These are phyloP conservation scores for Eupithecia subfuscata DNA, from an alignment of 2,888 invertebrate species.

Conservation along the genomic window DNA sequence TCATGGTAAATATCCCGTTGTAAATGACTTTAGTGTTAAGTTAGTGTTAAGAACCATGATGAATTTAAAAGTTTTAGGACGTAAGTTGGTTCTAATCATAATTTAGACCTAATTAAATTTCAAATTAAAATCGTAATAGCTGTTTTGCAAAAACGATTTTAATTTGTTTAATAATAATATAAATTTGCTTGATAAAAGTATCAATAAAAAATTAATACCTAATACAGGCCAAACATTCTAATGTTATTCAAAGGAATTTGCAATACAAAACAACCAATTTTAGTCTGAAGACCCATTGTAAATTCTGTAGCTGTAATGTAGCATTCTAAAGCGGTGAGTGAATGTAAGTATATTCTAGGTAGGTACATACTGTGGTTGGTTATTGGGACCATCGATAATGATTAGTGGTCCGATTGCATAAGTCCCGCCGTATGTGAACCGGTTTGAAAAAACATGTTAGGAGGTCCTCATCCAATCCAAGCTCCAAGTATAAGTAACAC, in stretches of 20 bases:
- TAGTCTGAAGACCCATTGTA: slow-evolving; percentile 15
- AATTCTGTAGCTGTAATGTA: slow-evolving; percentile 8
- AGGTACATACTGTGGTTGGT: slow-evolving; percentile 17
- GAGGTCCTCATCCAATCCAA: slow-evolving; percentile 68
- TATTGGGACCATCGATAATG: slow-evolving; percentile 53
- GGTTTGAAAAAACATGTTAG: slow-evolving; percentile 82
- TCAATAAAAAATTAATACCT: no score
- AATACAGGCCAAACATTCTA: neutral
- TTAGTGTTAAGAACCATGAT: no score
- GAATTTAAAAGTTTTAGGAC: no score
- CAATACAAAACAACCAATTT: slow-evolving; percentile 24
- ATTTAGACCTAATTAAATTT: neutral
- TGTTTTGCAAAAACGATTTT: no score
- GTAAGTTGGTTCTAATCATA: neutral
- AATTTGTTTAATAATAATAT: no score
- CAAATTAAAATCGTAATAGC: neutral
- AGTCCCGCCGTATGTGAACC: slow-evolving; percentile 74
- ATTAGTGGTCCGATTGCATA: slow-evolving; percentile 74
- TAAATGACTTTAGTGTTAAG: no score
- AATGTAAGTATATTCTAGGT: slow-evolving; percentile 6
- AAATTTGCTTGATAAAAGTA: no score
- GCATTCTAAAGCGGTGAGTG: slow-evolving; percentile 4
- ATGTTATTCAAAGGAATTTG: slow-evolving; percentile 17
- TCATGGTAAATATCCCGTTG: no score
- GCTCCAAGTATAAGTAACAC: slow-evolving; percentile 37